Conservation (phyloP, 1,140 invertebrate genomes). For the Magallana ariakensis region DNA sequence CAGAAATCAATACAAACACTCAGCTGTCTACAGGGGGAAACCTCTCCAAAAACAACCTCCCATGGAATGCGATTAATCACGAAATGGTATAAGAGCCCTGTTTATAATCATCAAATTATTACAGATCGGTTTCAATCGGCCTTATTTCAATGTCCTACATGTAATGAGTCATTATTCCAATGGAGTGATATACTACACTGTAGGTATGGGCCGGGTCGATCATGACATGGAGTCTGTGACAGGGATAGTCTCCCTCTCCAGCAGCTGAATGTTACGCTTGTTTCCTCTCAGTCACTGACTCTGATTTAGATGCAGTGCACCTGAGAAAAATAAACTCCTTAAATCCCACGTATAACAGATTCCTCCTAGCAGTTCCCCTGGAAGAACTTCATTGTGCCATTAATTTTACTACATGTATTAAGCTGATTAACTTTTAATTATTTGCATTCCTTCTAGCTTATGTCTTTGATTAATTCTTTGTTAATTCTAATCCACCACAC, state of each 20-base stretch:
- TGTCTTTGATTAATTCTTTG: not conserved
- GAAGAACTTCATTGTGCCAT: not conserved
- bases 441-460: not conserved
- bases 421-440: slow-evolving; percentile 32
- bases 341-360: not conserved
- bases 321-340: not conserved
- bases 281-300: not conserved
- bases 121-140: slow-evolving; percentile 21
- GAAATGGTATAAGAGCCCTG: not conserved
- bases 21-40: slow-evolving; percentile 3
- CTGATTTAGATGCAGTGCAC: not conserved
- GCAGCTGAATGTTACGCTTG: not conserved
- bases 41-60: not conserved
- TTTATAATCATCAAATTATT: slow-evolving; percentile 23
- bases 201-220: not conserved
- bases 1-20: slow-evolving; percentile 26
- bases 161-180: slow-evolving; percentile 15
- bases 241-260: not conserved
- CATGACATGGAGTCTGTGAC: not conserved
- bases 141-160: not conserved
- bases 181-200: not conserved
- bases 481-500: not conserved
- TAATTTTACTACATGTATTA: not conserved
- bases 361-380: not conserved
- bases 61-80: slow-evolving; percentile 25